Evolutionary conservation across 2,888 invertebrate species (phyloP).

Genomic region (Xestobium rufovillosum): DNA sequence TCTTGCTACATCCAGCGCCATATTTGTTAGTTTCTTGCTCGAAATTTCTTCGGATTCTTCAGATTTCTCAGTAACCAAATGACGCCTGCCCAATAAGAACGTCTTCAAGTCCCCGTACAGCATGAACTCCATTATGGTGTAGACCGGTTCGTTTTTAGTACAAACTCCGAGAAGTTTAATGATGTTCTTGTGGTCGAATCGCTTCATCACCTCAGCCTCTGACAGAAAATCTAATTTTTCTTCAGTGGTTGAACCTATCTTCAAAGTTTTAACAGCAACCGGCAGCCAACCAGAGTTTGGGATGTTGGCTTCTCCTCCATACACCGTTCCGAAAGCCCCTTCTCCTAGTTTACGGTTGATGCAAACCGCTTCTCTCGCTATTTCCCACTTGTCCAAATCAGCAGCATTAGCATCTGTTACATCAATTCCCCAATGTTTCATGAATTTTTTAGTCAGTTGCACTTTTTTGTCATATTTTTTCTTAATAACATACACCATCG

Average conservation of each 20-base stretch:
- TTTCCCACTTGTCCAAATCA: constrained; percentile 79
- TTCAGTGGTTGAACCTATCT: constrained; percentile 72
- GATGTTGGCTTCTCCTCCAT: constrained; percentile 79
- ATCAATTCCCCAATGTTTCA: constrained; percentile 63
- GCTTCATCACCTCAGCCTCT: constrained; percentile 91
- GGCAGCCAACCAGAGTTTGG: constrained; percentile 66
- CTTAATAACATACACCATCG: constrained; percentile 55
- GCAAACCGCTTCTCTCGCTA: constrained; percentile 75
- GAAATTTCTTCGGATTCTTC: constrained; percentile 72
- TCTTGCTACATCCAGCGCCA: constrained; percentile 82
- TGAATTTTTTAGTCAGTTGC: constrained; percentile 57
- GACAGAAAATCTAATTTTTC: constrained; percentile 86
- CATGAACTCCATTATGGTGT: constrained; percentile 92
- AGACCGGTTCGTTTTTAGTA: constrained; percentile 78
- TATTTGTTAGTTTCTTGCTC: constrained; percentile 68
- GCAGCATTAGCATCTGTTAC: constrained; percentile 45
- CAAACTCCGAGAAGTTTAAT: constrained; percentile 80
- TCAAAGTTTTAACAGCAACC: constrained; percentile 84
- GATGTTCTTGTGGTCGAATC: constrained; percentile 84
- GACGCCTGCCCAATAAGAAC: constrained; percentile 75
- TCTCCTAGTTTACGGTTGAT: constrained; percentile 80
- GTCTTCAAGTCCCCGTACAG: constrained; percentile 88
- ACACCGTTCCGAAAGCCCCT: constrained; percentile 89
- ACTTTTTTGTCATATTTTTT: constrained; percentile 64
- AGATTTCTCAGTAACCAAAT: constrained; percentile 61